Percentiles rank a stretch among this genome's conserved stretches.
Conservation (phyloP, 2,113 vertebrate genomes). For the Scopus umbretta region DNA sequence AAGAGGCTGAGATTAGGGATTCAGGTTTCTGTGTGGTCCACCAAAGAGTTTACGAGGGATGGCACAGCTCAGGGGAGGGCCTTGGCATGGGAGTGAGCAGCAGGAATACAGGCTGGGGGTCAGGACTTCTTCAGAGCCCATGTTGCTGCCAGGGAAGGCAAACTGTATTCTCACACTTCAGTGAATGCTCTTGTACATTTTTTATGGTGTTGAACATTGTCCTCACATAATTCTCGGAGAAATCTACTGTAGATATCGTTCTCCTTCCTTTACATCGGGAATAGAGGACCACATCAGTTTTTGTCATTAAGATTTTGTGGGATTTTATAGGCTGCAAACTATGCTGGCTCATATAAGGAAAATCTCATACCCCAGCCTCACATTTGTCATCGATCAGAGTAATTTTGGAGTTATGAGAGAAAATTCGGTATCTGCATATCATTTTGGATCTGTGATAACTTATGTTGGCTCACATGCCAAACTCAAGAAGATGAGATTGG, state of each 20-base stretch:
- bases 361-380: background rate
- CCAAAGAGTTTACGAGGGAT: background rate
- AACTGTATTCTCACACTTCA: background rate
- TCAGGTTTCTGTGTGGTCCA: no score
- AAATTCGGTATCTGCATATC: background rate
- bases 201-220: background rate
- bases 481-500: background rate
- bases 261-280: background rate
- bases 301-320: background rate
- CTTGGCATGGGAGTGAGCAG: background rate
- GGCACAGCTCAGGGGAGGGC: no score
- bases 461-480: background rate
- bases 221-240: accelerated
- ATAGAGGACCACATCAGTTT: background rate
- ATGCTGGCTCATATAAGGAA: background rate
- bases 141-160: background rate
- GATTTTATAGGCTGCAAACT: background rate
- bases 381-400: background rate
- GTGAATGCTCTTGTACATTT: background rate
- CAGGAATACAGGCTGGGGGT: background rate
- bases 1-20: background rate
- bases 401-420: background rate
- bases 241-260: background rate
- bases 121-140: background rate
- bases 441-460: background rate